Evolutionary conservation across 2,888 invertebrate species (phyloP).

Genomic region (Drosophila hamatofila): DNA sequence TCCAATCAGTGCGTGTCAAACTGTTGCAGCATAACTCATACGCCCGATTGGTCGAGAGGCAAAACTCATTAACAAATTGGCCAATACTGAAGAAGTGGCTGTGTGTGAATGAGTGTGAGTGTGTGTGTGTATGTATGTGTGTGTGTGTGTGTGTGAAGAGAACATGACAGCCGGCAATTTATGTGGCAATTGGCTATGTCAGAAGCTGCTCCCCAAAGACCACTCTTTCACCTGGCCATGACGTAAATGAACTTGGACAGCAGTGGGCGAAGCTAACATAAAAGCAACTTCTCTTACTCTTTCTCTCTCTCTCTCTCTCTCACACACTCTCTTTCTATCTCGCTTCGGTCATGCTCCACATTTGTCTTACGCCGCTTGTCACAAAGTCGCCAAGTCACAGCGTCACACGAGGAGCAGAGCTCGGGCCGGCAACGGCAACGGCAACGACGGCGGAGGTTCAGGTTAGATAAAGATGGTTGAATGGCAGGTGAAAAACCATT

Average conservation of each 20-base stretch:
- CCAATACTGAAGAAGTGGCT: slow-evolving; percentile 38
- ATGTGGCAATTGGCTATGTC: slow-evolving; percentile 65
- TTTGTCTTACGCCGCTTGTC: slow-evolving; percentile 66
- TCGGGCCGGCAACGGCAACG: neutral
- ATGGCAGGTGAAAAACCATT: slow-evolving; percentile 58
- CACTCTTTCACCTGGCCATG: slow-evolving; percentile 70
- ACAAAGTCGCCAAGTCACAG: slow-evolving; percentile 74
- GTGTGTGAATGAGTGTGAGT: neutral
- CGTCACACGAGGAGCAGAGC: slow-evolving; percentile 11
- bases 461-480: slow-evolving; percentile 18
- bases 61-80: slow-evolving; percentile 79
- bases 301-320: neutral
- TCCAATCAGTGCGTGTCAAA: slow-evolving; percentile 56
- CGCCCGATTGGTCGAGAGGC: slow-evolving; percentile 5
- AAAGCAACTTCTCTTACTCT: neutral
- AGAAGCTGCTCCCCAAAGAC: slow-evolving; percentile 47
- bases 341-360: slow-evolving; percentile 57
- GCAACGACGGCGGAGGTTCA: neutral
- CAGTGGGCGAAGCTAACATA: slow-evolving; percentile 25
- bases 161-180: slow-evolving; percentile 64
- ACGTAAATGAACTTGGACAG: slow-evolving; percentile 59
- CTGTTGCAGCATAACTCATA: slow-evolving; percentile 34
- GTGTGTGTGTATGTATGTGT: neutral
- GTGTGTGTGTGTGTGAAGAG: slow-evolving; percentile 11
- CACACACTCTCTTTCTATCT: neutral